A percentile compares a stretch with the other conserved stretches of the same genome.
Evolutionary conservation across 2,113 vertebrate species (phyloP).

Genomic region (Pseudorectes ferrugineus): DNA sequence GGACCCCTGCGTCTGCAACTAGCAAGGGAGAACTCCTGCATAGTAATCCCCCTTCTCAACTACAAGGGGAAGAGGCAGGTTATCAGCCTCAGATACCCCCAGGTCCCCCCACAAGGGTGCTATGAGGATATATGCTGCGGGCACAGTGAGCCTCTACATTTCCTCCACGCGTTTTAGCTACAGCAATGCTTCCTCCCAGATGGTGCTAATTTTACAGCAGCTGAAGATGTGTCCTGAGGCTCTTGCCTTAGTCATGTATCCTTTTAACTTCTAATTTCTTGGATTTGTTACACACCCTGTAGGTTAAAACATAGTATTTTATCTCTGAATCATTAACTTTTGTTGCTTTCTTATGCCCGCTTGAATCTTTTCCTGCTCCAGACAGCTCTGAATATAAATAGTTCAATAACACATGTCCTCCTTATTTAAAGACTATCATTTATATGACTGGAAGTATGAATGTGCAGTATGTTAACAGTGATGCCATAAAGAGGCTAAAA

Average conservation of each 20-base stretch:
- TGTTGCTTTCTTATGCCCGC: constrained; percentile 32
- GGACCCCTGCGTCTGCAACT: accelerated
- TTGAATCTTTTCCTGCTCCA: constrained; percentile 57
- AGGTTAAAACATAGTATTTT: constrained; percentile 63
- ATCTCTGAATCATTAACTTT: constrained; percentile 67
- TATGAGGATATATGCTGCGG: background rate
- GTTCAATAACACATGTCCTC: constrained; percentile 70
- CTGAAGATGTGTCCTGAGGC: background rate
- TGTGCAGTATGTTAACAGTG: constrained; percentile 67
- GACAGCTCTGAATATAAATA: constrained; percentile 70
- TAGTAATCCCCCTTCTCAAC: accelerated
- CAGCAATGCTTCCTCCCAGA: background rate
- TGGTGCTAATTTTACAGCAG: background rate
- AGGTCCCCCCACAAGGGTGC: too few species aligned
- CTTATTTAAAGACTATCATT: constrained; percentile 64
- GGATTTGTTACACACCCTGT: constrained; percentile 30
- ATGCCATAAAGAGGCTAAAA: constrained; percentile 70
- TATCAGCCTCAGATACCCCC: accelerated
- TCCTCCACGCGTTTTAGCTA: background rate
- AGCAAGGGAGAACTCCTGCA: accelerated
- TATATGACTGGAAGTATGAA: constrained; percentile 66
- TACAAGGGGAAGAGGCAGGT: too few species aligned
- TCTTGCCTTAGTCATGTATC: background rate
- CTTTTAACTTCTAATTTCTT: constrained; percentile 18
- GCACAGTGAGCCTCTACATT: accelerated